A percentile compares a stretch with the other conserved stretches of the same genome.
These are phyloP conservation scores for Cisticola juncidis DNA, from an alignment of 2,113 vertebrate species.

Conservation along the genomic window DNA sequence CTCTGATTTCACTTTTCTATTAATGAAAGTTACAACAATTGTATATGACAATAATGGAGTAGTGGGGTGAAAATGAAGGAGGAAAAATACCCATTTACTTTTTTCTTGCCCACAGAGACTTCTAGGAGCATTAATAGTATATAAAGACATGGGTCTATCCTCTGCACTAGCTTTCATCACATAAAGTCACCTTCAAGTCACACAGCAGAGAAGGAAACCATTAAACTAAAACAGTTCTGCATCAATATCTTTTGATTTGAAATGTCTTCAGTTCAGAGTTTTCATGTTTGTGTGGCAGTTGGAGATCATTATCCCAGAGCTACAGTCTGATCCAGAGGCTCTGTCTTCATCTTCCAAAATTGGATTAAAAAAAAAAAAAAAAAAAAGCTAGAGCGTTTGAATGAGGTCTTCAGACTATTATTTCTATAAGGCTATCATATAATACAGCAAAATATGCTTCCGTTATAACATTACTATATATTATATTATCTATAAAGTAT, in stretches of 20 bases:
- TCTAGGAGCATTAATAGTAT: background rate
- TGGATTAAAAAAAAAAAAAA: background rate
- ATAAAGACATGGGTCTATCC: background rate
- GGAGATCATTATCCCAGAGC: background rate
- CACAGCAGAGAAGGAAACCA: background rate
- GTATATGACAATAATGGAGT: background rate
- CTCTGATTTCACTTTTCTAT: background rate
- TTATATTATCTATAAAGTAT: background rate
- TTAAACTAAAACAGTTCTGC: background rate
- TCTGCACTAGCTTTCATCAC: background rate
- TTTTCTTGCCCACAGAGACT: background rate
- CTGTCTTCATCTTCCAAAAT: background rate
- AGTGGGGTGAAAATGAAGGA: background rate
- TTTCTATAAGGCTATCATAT: background rate
- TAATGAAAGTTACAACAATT: background rate
- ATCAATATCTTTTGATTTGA: background rate
- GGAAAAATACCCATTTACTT: background rate
- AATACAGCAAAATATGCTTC: background rate
- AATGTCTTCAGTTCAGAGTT: background rate
- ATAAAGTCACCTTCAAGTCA: background rate
- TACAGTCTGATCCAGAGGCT: background rate
- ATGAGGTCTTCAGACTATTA: background rate
- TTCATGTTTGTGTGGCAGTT: rapidly evolving
- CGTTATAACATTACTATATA: background rate
- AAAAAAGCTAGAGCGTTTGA: background rate